These are phyloP conservation scores for Ochropacha duplaris DNA, from an alignment of 2,888 invertebrate species.

Conservation along the genomic window DNA sequence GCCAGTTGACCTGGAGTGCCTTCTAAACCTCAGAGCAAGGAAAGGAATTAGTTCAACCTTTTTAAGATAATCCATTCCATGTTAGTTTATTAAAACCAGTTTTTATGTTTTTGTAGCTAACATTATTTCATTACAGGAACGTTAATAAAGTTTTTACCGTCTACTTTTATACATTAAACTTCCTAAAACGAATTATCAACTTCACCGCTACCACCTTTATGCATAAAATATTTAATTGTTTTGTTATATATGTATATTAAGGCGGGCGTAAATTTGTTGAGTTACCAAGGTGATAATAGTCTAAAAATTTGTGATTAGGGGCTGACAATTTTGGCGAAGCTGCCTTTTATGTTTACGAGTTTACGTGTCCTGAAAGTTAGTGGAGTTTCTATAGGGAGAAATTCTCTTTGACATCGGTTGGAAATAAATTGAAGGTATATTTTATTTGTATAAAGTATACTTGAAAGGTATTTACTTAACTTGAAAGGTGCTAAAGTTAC, in stretches of 20 bases:
- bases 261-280: conserved; percentile 40
- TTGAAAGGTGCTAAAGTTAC: conserved; percentile 14
- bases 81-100: background rate
- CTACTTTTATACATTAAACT: conserved; percentile 8
- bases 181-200: conserved; percentile 21
- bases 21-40: conserved; percentile 46
- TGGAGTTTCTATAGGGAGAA: conserved; percentile 16
- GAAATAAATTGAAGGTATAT: conserved; percentile 10
- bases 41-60: conserved; percentile 32
- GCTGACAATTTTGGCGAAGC: conserved; percentile 53
- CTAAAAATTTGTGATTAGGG: conserved; percentile 52
- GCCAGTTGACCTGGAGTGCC: conserved; percentile 56
- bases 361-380: conserved; percentile 59
- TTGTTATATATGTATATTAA: conserved; percentile 24
- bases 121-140: background rate
- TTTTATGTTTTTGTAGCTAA: background rate
- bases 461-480: background rate
- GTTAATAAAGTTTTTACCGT: background rate
- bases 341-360: conserved; percentile 62
- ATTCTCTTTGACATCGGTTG: conserved; percentile 10
- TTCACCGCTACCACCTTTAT: conserved; percentile 20
- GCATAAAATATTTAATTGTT: conserved; percentile 26
- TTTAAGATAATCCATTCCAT: conserved; percentile 14
- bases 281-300: conserved; percentile 45
- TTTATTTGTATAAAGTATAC: conserved; percentile 4